phyloP scores from a whole-genome alignment of 2,797 vertebrate species.

The Gallinago stenura region DNA sequence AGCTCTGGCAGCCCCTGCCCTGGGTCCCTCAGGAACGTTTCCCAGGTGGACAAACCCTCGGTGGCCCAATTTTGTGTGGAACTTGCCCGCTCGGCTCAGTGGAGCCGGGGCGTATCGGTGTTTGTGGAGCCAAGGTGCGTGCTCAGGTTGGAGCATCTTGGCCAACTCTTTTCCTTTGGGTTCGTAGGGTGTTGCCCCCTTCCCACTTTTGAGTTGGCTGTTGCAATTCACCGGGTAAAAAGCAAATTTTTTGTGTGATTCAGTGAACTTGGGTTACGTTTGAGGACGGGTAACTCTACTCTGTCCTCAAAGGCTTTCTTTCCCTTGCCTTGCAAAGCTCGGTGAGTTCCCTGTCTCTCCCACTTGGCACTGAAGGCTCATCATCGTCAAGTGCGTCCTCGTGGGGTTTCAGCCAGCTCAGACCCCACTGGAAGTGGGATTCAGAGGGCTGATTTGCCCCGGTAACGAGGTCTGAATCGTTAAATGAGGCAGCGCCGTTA shows the following conservation, averaged over 20 bases:
- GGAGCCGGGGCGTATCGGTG: accelerated
- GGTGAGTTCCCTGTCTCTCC: background rate
- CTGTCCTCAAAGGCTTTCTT: slow-evolving; percentile 25
- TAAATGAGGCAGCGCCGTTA: background rate
- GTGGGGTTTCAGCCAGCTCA: background rate
- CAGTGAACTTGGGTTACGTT: background rate
- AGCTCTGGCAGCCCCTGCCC: background rate
- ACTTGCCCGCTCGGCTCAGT: accelerated
- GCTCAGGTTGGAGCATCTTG: accelerated
- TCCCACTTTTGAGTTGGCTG: too few species aligned
- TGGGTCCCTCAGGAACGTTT: background rate
- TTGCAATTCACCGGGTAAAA: background rate
- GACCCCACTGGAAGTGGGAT: background rate
- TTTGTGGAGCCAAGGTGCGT: accelerated
- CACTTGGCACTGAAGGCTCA: accelerated
- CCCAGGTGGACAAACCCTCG: background rate
- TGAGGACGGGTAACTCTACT: slow-evolving; percentile 23
- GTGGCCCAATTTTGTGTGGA: background rate
- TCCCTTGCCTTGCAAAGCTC: slow-evolving; percentile 37
- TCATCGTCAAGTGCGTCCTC: background rate
- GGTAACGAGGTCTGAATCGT: background rate
- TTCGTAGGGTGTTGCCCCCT: background rate
- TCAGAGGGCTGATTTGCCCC: background rate
- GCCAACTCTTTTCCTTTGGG: background rate
- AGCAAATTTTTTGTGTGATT: background rate